These are phyloP conservation scores for Stenurella melanura DNA, from an alignment of 2,888 invertebrate genomes.

Conservation along the genomic window DNA sequence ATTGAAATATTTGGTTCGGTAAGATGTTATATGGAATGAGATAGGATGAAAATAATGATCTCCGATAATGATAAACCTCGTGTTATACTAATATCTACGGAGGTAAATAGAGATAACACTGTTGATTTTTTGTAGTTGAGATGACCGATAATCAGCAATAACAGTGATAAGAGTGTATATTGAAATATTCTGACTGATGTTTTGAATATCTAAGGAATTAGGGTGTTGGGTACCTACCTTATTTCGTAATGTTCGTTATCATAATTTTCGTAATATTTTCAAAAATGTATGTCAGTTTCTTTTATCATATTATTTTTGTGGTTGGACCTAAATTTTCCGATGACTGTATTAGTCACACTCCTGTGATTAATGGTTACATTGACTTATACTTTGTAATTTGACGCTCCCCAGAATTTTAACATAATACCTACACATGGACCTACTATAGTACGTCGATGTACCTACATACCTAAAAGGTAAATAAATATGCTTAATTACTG, in stretches of 20 bases:
- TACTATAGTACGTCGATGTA: too few species aligned
- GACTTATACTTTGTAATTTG: slow-evolving; percentile 24
- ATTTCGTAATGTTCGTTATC: too few species aligned
- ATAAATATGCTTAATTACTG: background rate
- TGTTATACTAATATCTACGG: too few species aligned
- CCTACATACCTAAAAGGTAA: background rate
- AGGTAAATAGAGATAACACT: too few species aligned
- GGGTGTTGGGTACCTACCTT: too few species aligned
- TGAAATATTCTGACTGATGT: too few species aligned
- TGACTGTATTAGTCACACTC: background rate
- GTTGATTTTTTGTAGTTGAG: background rate
- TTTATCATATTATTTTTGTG: background rate
- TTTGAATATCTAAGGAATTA: too few species aligned
- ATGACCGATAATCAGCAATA: background rate
- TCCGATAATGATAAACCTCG: too few species aligned
- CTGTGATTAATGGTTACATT: slow-evolving; percentile 17
- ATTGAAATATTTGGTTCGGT: too few species aligned
- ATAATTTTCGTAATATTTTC: background rate
- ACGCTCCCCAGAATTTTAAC: slow-evolving; percentile 3
- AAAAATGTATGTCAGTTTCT: background rate
- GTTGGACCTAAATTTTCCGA: background rate
- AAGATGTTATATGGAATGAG: too few species aligned
- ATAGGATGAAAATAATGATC: too few species aligned
- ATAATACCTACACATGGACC: too few species aligned
- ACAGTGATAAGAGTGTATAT: background rate